These are phyloP conservation scores for Cromileptes altivelis DNA, from an alignment of 2,113 vertebrate genomes.

Conservation along the genomic window DNA sequence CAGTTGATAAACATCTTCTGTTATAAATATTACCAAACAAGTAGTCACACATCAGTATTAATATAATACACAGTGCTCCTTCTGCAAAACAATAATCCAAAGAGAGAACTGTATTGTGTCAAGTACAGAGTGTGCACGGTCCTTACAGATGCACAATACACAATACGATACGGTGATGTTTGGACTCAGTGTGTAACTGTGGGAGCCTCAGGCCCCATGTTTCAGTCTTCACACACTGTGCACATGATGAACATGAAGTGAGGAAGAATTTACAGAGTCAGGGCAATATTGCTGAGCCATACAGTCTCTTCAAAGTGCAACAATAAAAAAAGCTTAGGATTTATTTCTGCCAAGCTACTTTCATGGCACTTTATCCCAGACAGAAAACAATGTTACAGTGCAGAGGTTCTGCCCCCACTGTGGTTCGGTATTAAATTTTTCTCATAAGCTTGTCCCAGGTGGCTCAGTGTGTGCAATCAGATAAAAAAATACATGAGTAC, in stretches of 20 bases:
- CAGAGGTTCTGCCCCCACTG: slow-evolving; percentile 14
- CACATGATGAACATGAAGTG: slow-evolving; percentile 40
- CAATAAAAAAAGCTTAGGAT: slow-evolving; percentile 57
- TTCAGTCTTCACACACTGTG: slow-evolving; percentile 42
- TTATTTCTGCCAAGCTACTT: slow-evolving; percentile 58
- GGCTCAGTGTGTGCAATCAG: slow-evolving; percentile 36
- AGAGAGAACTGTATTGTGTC: slow-evolving; percentile 65
- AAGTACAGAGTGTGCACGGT: slow-evolving; percentile 72
- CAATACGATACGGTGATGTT: slow-evolving; percentile 59
- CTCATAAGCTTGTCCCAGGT: slow-evolving; percentile 25
- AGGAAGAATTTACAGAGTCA: slow-evolving; percentile 68
- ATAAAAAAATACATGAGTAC: slow-evolving; percentile 32
- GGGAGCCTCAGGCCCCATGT: not conserved
- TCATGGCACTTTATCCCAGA: slow-evolving; percentile 60
- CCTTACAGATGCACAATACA: slow-evolving; percentile 69
- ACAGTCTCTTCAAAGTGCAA: slow-evolving; percentile 76
- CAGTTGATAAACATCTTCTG: slow-evolving; percentile 71
- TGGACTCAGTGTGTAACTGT: slow-evolving; percentile 38
- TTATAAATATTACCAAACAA: slow-evolving; percentile 82
- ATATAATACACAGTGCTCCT: slow-evolving; percentile 82
- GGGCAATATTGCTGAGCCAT: slow-evolving; percentile 67
- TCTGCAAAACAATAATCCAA: slow-evolving; percentile 66
- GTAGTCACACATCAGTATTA: slow-evolving; percentile 83
- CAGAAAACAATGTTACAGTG: slow-evolving; percentile 35
- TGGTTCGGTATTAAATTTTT: slow-evolving; percentile 7